These are phyloP conservation scores for Pollimyrus isidori DNA, from an alignment of 2,113 vertebrate genomes.

Conservation along the genomic window DNA sequence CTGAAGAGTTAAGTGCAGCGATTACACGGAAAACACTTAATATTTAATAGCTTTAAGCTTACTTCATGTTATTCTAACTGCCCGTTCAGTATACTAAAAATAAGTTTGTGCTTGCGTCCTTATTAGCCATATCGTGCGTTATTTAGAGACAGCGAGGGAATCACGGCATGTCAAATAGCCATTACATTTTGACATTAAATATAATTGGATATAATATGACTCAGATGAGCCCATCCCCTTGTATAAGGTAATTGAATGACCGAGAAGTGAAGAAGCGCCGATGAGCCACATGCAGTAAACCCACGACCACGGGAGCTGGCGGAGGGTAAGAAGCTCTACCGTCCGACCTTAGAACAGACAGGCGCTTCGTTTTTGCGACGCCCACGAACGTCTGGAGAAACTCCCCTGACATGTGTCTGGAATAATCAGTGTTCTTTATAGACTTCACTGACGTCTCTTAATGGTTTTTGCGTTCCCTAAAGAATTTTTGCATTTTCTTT, in stretches of 20 bases:
- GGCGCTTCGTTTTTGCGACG: not conserved
- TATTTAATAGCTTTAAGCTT: not conserved
- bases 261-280: not conserved
- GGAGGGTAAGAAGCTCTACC: not conserved
- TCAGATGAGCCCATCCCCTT: not conserved
- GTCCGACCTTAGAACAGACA: conserved; percentile 13
- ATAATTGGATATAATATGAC: not conserved
- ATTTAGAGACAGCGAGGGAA: not conserved
- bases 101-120: not conserved
- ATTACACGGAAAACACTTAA: not conserved
- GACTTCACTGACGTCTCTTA: not conserved
- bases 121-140: not conserved
- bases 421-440: not conserved
- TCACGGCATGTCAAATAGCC: not conserved
- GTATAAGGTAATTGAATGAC: not conserved
- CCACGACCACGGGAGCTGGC: not conserved
- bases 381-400: not conserved
- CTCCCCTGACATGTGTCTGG: not conserved
- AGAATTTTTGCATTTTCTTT: not conserved
- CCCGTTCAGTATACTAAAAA: not conserved
- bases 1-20: not conserved
- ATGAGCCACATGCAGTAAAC: conserved; percentile 1
- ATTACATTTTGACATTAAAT: not conserved
- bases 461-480: not conserved
- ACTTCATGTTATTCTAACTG: not conserved